phyloP scores from a whole-genome alignment of 2,797 vertebrate species.

The Huso huso region DNA sequence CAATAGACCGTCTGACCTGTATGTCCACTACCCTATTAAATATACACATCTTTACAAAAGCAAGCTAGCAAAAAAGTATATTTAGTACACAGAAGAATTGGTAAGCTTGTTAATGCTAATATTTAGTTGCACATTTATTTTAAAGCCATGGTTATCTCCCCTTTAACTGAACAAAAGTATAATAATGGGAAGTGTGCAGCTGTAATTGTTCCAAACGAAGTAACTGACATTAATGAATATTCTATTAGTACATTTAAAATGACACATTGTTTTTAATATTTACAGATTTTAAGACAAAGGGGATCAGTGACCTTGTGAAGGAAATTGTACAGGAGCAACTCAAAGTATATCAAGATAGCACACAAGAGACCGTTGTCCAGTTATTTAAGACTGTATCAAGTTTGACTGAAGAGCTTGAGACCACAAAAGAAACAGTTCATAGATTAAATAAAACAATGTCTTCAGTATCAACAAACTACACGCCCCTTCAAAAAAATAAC shows the following conservation, averaged over 20 bases:
- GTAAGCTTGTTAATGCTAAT: too few relatives aligned
- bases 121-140: too few relatives aligned
- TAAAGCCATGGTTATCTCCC: too few relatives aligned
- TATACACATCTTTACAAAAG: too few relatives aligned
- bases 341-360: conserved; percentile 42
- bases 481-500: conserved; percentile 32
- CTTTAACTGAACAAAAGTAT: too few relatives aligned
- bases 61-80: too few relatives aligned
- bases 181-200: too few relatives aligned
- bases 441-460: conserved; percentile 46
- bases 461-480: conserved; percentile 16
- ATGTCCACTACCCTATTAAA: too few relatives aligned
- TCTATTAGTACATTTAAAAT: background rate
- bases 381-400: conserved; percentile 56
- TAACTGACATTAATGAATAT: too few relatives aligned
- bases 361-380: conserved; percentile 50
- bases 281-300: conserved; percentile 19
- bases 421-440: conserved; percentile 40
- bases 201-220: too few relatives aligned
- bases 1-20: too few relatives aligned
- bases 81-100: too few relatives aligned
- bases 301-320: conserved; percentile 42
- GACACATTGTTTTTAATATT: conserved; percentile 10
- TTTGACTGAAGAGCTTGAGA: conserved; percentile 55
- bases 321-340: conserved; percentile 45